Evolutionary conservation across 2,113 vertebrate species (phyloP).

Genomic region (Chitala chitala): DNA sequence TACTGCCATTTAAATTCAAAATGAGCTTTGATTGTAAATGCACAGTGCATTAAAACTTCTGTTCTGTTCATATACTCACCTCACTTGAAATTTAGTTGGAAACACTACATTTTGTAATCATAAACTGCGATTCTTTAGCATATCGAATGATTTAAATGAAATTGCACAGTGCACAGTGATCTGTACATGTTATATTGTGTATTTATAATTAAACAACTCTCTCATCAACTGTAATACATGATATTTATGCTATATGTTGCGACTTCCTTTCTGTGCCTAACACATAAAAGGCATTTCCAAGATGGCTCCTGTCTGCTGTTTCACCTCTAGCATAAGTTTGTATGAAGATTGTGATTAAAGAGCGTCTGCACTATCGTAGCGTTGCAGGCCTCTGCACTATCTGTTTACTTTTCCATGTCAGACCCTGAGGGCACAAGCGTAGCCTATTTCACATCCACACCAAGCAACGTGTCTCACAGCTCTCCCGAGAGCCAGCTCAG

Average conservation of each 20-base stretch:
- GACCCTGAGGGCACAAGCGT: neutral
- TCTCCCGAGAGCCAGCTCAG: neutral
- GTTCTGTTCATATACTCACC: constrained; percentile 9
- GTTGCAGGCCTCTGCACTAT: neutral
- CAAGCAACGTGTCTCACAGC: neutral
- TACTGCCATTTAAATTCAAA: constrained; percentile 12
- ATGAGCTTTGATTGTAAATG: constrained; percentile 7
- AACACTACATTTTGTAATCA: no score
- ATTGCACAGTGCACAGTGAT: no score
- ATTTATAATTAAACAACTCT: no score
- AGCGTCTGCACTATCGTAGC: neutral
- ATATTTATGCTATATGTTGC: no score
- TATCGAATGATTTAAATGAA: no score
- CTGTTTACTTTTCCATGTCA: neutral
- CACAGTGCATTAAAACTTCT: constrained; percentile 5
- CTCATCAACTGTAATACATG: no score
- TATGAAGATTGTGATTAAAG: neutral
- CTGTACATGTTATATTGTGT: no score
- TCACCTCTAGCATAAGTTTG: neutral
- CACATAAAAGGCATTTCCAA: no score
- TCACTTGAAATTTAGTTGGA: constrained; percentile 30
- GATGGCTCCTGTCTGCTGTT: no score
- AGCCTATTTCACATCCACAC: neutral
- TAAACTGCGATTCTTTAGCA: no score
- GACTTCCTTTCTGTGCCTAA: no score